A percentile compares a stretch with the other conserved stretches of the same genome.
Evolutionary conservation across 1,140 invertebrate species (phyloP).

Genomic region (Doryteuthis pealeii): DNA sequence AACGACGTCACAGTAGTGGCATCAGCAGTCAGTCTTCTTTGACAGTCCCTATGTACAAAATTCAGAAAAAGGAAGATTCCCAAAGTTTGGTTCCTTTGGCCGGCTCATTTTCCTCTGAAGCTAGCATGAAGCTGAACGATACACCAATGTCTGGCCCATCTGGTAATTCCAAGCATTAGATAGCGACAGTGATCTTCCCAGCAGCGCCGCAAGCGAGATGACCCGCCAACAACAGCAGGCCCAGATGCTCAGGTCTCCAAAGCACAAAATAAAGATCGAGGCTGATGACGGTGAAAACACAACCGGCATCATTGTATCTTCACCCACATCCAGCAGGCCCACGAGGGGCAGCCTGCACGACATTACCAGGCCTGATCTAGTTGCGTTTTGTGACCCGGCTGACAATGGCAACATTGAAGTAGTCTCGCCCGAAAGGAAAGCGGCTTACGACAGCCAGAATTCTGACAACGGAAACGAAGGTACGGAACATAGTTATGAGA

Average conservation of each 20-base stretch:
- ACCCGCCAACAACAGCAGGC: neutral
- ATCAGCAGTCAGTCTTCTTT: slow-evolving; percentile 21
- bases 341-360: neutral
- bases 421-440: neutral
- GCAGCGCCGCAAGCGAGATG: slow-evolving; percentile 2
- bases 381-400: neutral
- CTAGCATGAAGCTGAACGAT: neutral
- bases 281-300: neutral
- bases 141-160: neutral
- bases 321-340: neutral
- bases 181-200: neutral
- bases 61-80: slow-evolving; percentile 20
- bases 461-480: neutral
- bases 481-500: no score
- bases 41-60: slow-evolving; percentile 15
- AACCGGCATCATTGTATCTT: neutral
- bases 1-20: slow-evolving; percentile 7
- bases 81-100: slow-evolving; percentile 31
- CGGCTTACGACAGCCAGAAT: neutral
- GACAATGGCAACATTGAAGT: slow-evolving; percentile 1
- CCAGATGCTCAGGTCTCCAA: slow-evolving; percentile 1
- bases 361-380: neutral
- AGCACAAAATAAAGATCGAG: neutral
- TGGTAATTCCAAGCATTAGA: neutral
- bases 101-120: slow-evolving; percentile 22